A percentile compares a stretch with the other conserved stretches of the same genome.
These are phyloP conservation scores for Lysiphlebus fabarum DNA, from an alignment of 1,140 invertebrate genomes.

Conservation along the genomic window DNA sequence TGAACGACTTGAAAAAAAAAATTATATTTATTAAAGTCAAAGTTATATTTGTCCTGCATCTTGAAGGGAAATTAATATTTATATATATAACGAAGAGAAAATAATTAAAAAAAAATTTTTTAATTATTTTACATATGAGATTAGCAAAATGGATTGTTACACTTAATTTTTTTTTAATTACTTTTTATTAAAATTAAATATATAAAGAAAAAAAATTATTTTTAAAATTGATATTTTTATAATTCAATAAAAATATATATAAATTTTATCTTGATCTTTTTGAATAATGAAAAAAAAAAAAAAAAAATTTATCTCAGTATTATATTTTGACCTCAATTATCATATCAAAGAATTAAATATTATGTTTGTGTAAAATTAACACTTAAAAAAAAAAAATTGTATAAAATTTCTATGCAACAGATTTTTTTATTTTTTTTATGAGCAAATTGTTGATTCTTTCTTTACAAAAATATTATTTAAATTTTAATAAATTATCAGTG, in stretches of 20 bases:
- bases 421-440: background rate
- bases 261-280: no score
- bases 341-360: constrained; percentile 49
- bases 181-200: no score
- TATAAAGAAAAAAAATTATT: no score
- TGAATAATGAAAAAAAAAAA: no score
- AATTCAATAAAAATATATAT: no score
- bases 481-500: constrained; percentile 48
- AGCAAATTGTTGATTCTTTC: background rate
- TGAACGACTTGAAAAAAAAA: constrained; percentile 1
- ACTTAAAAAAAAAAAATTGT: constrained; percentile 40
- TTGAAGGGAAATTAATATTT: no score
- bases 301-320: constrained; percentile 27
- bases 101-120: no score
- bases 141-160: constrained; percentile 30
- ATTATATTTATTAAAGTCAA: no score
- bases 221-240: background rate
- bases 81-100: no score
- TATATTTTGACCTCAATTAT: constrained; percentile 51
- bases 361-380: constrained; percentile 25
- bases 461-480: constrained; percentile 42
- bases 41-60: background rate
- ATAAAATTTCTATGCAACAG: constrained; percentile 33
- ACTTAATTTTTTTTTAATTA: no score
- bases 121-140: background rate